Base-by-base conservation (phyloP, 2,113 vertebrate genomes). In the Dunckerocampus dactyliophorus region DNA sequence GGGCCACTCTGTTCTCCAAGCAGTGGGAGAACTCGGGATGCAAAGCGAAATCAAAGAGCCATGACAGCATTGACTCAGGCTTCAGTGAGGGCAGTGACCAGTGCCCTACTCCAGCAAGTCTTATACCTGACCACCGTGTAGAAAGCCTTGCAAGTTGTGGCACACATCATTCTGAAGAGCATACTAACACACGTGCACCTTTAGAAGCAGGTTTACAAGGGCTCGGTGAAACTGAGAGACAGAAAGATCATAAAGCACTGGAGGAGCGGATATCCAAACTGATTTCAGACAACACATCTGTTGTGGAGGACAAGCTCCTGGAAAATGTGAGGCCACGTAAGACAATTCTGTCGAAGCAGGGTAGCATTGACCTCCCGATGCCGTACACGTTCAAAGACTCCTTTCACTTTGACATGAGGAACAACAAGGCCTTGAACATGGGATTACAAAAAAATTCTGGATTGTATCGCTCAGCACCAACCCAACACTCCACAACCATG, bases 361-460 rank as follows among this genome's bases (percentile, higher is more conserved):
- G 95, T 4, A 98, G 97, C 80, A 95, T 99, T 1, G 96, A 99
- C 78, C 91, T 98, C 56, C 95, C 96, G 5, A 89, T 94, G 95
- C 95, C 94, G 0, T 97, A 98, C 50, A 97, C 93, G 0, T 98
- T 95, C 78, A 96, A 97, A 72, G 95, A 97, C 82, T 98, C 97
- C 6, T 98, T 99, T 72, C 97, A 97, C 80, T 98, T 98, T 65
- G 96, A 97, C 70, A 94, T 98, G 77, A 93, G 81, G 62, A 84
- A 75, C 1, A 90, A 78, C 71, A 92, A 88, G 66, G 83, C 90
- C 62, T 86, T 74, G 0, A 74, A 71, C n/a, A 51, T 69, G n/a
- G 72, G 50, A 4, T 52, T 63, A 47, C 19, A 92, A 22, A 70
- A 43, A 67, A 45, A 89, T 85, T 65, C 91, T 51, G 13, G n/a